phyloP scores from a whole-genome alignment of 2,888 invertebrate species.

The Calephelis perditalis region DNA sequence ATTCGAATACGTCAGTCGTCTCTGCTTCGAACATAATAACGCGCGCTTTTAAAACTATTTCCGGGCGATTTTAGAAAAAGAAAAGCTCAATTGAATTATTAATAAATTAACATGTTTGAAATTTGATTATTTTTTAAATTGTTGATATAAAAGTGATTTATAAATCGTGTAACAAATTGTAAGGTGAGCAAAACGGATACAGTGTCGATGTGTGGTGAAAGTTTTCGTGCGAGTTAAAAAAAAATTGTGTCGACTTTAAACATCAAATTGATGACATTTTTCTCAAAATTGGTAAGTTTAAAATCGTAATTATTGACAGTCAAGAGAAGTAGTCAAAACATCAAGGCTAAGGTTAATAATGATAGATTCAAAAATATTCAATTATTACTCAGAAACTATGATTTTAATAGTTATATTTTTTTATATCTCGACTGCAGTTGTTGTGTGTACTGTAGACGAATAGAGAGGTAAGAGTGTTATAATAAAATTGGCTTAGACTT shows the following conservation, averaged over 20 bases:
- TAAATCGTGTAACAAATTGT: slow-evolving; percentile 20
- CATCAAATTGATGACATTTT: slow-evolving; percentile 12
- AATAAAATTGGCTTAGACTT: no score
- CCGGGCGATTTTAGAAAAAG: slow-evolving; percentile 35
- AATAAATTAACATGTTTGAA: no score
- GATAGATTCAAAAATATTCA: no score
- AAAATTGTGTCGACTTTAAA: slow-evolving; percentile 36
- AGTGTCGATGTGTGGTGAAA: slow-evolving; percentile 52
- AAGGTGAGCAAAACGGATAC: slow-evolving; percentile 32
- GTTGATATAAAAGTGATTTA: slow-evolving; percentile 4
- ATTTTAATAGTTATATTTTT: no score
- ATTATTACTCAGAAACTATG: no score
- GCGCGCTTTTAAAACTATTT: slow-evolving; percentile 47
- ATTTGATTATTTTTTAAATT: background rate
- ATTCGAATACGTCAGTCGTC: slow-evolving; percentile 46
- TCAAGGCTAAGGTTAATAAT: no score
- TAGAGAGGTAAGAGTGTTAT: no score
- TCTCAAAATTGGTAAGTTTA: slow-evolving; percentile 9
- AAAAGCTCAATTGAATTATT: slow-evolving; percentile 34
- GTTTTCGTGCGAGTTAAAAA: slow-evolving; percentile 41
- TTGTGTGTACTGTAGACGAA: no score
- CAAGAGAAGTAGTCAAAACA: no score
- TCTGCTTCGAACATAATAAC: slow-evolving; percentile 39
- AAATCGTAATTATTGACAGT: no score
- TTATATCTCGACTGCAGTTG: no score